Evolutionary conservation across 2,113 vertebrate species (phyloP), one percentile per base, ranked within the genome.

Genomic region (Uria aalge): DNA sequence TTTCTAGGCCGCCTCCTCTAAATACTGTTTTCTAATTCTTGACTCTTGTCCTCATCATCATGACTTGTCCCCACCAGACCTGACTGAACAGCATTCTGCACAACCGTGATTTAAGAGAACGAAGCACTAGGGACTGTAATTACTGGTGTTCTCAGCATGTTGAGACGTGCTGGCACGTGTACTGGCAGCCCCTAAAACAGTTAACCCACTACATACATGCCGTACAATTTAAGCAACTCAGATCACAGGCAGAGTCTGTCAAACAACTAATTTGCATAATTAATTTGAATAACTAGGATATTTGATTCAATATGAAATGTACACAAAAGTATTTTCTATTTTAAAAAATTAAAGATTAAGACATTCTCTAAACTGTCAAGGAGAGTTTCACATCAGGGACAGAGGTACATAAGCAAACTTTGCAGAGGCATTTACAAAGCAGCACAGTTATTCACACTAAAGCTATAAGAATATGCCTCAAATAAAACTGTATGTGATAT

Each of bases 191-290:
- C 40, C 87, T 85, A 63, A 24, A 96, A 93, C 34, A 67, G 56
- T 86, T 95, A 92, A 93, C 76, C 64, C 36, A 48, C 68, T 75
- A 24, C 43, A 84, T 73, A 86, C 60, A 79, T 67, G 40, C 73
- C 0, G 1, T 84, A 92, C 67, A 69, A 91, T 97, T 97, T 91
- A 83, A 88, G 68, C 71, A 80, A 88, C 52, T 81, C 45, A 95
- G 85, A 93, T 92, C 67, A 80, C 63, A 89, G 48, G 26, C 69
- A 85, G 77, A 82, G 50, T 73, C 85, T 95, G 73, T 85, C 86
- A 97, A 93, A 77, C 32, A 64, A n/a, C 21, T 90, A 15, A 95
- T 97, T 85, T 86, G 24, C 85, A 94, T 96, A 92, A 85, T 48
- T 77, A 77, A 95, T 94, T 93, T 95, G 48, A 81, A 93, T 95